A percentile compares a stretch with the other conserved stretches of the same genome.
Evolutionary conservation across 2,888 invertebrate species (phyloP).

Genomic region (Pyrochroa serraticornis): DNA sequence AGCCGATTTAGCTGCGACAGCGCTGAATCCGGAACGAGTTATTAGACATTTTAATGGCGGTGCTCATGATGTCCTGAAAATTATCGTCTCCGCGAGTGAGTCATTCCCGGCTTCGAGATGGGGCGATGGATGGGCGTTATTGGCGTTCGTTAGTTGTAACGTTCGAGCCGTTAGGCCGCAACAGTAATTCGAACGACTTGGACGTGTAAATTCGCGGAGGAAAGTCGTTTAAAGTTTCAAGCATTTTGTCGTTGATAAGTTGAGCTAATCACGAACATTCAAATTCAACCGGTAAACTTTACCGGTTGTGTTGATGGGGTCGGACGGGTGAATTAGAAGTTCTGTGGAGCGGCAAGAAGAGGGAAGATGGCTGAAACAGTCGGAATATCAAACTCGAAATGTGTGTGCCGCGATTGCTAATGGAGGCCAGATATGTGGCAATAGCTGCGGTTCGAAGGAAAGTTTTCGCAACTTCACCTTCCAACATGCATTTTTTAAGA

Average conservation of each 20-base stretch:
- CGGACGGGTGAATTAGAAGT: constrained; percentile 40
- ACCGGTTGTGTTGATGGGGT: constrained; percentile 42
- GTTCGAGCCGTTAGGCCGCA: constrained; percentile 2
- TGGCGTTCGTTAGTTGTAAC: constrained; percentile 4
- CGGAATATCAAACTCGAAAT: constrained; percentile 41
- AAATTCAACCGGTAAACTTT: constrained; percentile 45
- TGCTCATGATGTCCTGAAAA: constrained; percentile 11
- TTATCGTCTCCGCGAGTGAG: not conserved
- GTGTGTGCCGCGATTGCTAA: constrained; percentile 41
- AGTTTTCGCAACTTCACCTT: constrained; percentile 18
- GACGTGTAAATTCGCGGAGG: constrained; percentile 26
- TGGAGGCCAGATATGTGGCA: constrained; percentile 32
- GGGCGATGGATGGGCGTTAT: constrained; percentile 13
- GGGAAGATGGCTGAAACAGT: constrained; percentile 35
- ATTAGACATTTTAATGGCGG: constrained; percentile 6
- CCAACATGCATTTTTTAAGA: constrained; percentile 25
- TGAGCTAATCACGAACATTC: constrained; percentile 44
- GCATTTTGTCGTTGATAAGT: constrained; percentile 40
- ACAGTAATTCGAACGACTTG: constrained; percentile 15
- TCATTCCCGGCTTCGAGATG: not conserved
- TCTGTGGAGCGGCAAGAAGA: constrained; percentile 34
- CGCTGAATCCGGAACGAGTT: too few relatives aligned
- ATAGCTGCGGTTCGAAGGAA: not conserved
- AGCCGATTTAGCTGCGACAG: too few relatives aligned
- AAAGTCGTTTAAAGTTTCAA: constrained; percentile 41